Base-by-base conservation (phyloP, 2,113 vertebrate genomes). In the Plecturocebus donacophilus region DNA sequence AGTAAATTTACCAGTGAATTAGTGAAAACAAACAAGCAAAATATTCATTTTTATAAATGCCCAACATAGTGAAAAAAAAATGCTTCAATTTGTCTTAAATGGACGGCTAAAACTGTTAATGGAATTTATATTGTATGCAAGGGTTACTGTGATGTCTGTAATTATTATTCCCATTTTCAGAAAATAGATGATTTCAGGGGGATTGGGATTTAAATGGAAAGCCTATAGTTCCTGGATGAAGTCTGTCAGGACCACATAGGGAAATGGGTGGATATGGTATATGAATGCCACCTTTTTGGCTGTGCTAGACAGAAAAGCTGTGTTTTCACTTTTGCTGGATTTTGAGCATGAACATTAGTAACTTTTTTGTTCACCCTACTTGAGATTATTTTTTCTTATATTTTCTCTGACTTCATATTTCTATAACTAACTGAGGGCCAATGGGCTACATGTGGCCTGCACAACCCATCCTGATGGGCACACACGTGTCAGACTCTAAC, bases 1-100 rank as follows among this genome's bases (percentile, higher is more conserved):
- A 95, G 56, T 96, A 96, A 92, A 96, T 84, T 94, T 92, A 94
- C 38, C 79, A 94, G 87, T 71, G 64, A 87, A 96, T 96, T 87
- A 90, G 76, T 87, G 49, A 96, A 97, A 95, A 91, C 58, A 95
- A 95, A 89, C 47, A 95, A 96, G 45, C 5, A 61, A 93, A 95
- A 66, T 49, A 71, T 35, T 93, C 23, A 27, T 94, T 95, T 86
- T 13, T 8, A 64, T 94, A 88, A 93, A 96, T 35, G 66, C 52
- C 13, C 17, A 91, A 61, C n/a, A 42, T 7, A 54, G 30, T 92
- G 70, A 66, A 73, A 88, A 73, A 88, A 89, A 64, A 12, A 35
- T 54, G 20, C 6, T 64, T 42, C 49, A 56, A 49, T 93, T 94
- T 85, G 17, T 79, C 32, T 96, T 91, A 89, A 81, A 56, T 73